Base-by-base conservation (phyloP, 2,113 vertebrate species). In the Eudyptes chrysolophus region DNA sequence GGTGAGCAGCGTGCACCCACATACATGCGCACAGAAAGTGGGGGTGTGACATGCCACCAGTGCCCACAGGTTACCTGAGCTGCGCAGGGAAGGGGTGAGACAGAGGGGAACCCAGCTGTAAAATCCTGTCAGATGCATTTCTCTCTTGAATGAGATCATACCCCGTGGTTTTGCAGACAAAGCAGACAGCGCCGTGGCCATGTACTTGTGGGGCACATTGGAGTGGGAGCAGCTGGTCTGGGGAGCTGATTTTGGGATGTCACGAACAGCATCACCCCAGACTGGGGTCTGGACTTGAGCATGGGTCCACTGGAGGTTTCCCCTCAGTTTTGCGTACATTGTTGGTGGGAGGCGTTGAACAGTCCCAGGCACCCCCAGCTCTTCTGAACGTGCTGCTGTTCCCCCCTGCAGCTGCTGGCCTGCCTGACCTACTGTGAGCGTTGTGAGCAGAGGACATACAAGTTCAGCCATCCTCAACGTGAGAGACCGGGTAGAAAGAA, bases 111-210 rank as follows among this genome's bases (percentile, higher is more conserved):
- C 14, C 29, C 58, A 48, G 54, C 1, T 70, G 40, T 62, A 30
- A 76, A 93, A 40, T 44, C 18, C 17, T 13, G 10, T 6, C 7
- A 12, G 51, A 16, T 38, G 7, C 34, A 13, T 21, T 68, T 69
- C 36, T 65, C 26, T 57, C 44, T 36, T 13, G 13, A 61, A 27
- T 22, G 32, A 66, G 42, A 7, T 26, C 16, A 18, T 11, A 74
- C 3, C 19, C 16, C 6, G 1, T 10, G 17, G 19, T 70, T 92
- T 58, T 78, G 11, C 16, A 52, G 30, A 38, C 11, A 77, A 7
- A 44, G 27, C 1, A 2, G 91, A 74, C 0, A 34, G 7, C 1
- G 1, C 26, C 0, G 0, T 29, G 17, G 30, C 17, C 49, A 16
- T 0, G 0, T 40, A 6, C 22, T 52, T 29, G 10, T 34, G 42